phyloP scores from a whole-genome alignment of 1,140 invertebrate species.

The Chrysomallon squamiferum region DNA sequence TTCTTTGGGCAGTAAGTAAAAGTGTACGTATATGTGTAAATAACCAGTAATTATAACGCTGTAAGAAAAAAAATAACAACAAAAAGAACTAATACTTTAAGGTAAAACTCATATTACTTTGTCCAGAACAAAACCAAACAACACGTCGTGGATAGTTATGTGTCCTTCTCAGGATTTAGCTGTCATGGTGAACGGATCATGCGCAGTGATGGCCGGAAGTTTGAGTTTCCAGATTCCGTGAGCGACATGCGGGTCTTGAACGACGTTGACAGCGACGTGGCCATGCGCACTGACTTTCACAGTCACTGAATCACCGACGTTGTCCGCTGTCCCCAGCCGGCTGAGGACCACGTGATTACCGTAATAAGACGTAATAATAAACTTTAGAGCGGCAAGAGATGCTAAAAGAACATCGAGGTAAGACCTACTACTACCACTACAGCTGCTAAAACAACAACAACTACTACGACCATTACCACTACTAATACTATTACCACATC shows the following conservation, averaged over 20 bases:
- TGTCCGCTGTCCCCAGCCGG: not conserved
- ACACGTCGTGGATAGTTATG: conserved; percentile 37
- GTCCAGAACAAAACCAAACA: conserved; percentile 56
- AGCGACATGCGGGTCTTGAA: not conserved
- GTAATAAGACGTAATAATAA: conserved; percentile 6
- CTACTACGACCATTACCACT: too few species aligned
- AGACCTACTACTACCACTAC: too few species aligned
- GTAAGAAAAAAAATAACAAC: too few species aligned
- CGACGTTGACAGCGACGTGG: not conserved
- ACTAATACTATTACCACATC: too few species aligned
- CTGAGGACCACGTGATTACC: conserved; percentile 1
- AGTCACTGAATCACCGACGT: not conserved
- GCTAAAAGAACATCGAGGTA: not conserved
- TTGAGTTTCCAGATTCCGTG: conserved; percentile 23
- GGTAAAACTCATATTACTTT: conserved; percentile 52
- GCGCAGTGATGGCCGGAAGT: conserved; percentile 6
- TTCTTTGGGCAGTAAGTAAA: too few species aligned
- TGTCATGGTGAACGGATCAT: conserved; percentile 18
- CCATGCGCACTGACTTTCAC: conserved; percentile 1
- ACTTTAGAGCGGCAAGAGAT: not conserved
- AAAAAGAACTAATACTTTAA: too few species aligned
- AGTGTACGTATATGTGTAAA: too few species aligned
- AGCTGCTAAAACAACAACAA: too few species aligned
- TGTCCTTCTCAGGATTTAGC: conserved; percentile 18
- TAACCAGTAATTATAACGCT: too few species aligned